Percentiles rank a stretch among this genome's conserved stretches.
These are phyloP conservation scores for Cremastinae sp. DNA, from an alignment of 2,888 invertebrate species.

Conservation along the genomic window DNA sequence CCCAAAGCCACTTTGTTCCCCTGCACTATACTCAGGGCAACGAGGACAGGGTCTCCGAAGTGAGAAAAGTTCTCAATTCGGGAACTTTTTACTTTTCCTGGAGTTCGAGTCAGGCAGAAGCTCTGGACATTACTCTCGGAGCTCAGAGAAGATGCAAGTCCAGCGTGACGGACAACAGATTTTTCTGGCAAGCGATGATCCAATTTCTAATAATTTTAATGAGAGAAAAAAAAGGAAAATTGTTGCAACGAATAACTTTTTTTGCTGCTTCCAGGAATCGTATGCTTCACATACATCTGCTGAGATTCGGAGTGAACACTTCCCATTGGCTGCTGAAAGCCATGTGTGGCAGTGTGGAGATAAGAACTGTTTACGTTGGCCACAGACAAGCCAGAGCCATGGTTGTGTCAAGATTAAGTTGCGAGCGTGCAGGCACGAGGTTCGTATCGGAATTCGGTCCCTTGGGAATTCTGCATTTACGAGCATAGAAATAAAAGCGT, in stretches of 20 bases:
- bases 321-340: slow-evolving; percentile 95
- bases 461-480: neutral
- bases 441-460: slow-evolving; percentile 66
- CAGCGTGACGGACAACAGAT: slow-evolving; percentile 93
- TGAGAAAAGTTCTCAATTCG: slow-evolving; percentile 95
- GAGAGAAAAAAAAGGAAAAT: neutral
- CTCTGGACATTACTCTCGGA: slow-evolving; percentile 96
- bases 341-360: slow-evolving; percentile 98
- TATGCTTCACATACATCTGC: slow-evolving; percentile 95
- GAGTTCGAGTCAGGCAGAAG: slow-evolving; percentile 82
- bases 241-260: too few relatives aligned
- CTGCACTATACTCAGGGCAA: slow-evolving; percentile 87
- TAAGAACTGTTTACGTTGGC: slow-evolving; percentile 98
- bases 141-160: slow-evolving; percentile 93
- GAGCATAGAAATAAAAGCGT: neutral
- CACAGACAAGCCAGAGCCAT: slow-evolving; percentile 96
- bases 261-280: slow-evolving; percentile 87
- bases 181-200: slow-evolving; percentile 90
- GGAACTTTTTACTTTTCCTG: slow-evolving; percentile 99
- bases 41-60: slow-evolving; percentile 84
- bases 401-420: slow-evolving; percentile 97
- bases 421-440: slow-evolving; percentile 98
- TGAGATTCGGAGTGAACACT: slow-evolving; percentile 95
- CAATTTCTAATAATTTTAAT: neutral
- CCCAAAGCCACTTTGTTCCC: slow-evolving; percentile 94